phyloP scores from a whole-genome alignment of 2,113 vertebrate species.

The Condylura cristata region DNA sequence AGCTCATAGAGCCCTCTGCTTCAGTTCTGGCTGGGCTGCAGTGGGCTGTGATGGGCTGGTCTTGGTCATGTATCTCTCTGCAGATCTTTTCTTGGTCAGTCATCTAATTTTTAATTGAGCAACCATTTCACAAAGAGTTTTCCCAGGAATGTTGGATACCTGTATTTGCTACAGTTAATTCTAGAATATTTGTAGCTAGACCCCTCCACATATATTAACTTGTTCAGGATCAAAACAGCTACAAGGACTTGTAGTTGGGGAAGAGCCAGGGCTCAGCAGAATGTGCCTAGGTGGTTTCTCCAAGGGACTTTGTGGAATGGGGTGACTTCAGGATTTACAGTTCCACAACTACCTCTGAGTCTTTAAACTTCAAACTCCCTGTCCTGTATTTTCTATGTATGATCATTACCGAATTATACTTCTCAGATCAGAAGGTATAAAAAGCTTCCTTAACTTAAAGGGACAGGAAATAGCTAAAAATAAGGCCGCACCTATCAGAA shows the following conservation, averaged over 20 bases:
- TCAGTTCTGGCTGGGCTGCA: background rate
- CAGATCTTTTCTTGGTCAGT: background rate
- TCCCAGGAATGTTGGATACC: background rate
- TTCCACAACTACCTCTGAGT: background rate
- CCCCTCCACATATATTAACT: background rate
- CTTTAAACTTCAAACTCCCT: background rate
- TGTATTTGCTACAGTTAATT: background rate
- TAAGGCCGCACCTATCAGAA: background rate
- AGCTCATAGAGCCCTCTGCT: background rate
- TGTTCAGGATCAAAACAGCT: background rate
- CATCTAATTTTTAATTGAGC: background rate
- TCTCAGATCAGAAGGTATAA: background rate
- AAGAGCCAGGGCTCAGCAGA: background rate
- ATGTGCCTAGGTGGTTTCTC: background rate
- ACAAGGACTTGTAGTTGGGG: background rate
- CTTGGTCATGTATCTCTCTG: background rate
- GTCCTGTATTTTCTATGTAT: background rate
- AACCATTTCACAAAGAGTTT: background rate
- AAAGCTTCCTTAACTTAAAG: background rate
- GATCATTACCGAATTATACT: background rate
- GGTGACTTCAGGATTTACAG: background rate
- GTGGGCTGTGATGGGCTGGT: background rate
- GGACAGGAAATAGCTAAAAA: background rate
- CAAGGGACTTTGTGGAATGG: background rate
- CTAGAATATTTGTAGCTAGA: background rate